phyloP scores from a whole-genome alignment of 1,140 invertebrate genomes.

The Thaumatotibia leucotreta region DNA sequence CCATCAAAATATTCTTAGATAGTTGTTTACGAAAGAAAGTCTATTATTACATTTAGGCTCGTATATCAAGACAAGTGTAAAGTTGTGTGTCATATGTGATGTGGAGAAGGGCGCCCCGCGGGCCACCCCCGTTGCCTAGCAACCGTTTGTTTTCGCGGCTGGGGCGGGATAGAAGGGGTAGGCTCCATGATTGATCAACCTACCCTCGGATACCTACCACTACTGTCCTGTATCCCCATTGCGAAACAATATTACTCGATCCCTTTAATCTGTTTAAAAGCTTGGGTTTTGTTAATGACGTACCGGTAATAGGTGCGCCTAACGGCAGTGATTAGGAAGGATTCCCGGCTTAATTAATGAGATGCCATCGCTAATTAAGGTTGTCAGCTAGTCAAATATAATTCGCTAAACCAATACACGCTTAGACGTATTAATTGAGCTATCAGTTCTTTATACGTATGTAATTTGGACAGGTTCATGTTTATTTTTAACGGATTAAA shows the following conservation, averaged over 20 bases:
- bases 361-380: background rate
- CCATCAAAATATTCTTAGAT: background rate
- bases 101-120: constrained; percentile 43
- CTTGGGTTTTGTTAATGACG: background rate
- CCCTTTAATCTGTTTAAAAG: constrained; percentile 1
- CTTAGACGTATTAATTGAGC: too few relatives aligned
- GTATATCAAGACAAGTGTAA: constrained; percentile 7
- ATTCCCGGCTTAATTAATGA: background rate
- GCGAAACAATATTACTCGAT: background rate
- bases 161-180: constrained; percentile 72
- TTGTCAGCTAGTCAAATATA: background rate
- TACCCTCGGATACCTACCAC: constrained; percentile 69
- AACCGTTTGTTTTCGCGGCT: constrained; percentile 71
- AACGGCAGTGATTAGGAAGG: background rate
- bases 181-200: constrained; percentile 74
- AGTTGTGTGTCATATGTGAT: constrained; percentile 52
- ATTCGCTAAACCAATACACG: background rate
- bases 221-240: constrained; percentile 26
- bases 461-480: too few relatives aligned
- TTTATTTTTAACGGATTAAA: too few relatives aligned
- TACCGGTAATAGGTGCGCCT: background rate
- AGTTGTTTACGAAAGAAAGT: constrained; percentile 1
- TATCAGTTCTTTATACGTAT: too few relatives aligned
- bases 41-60: background rate
- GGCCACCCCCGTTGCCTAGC: constrained; percentile 43